Evolutionary conservation across 2,888 invertebrate species (phyloP).

Genomic region (Temnothorax ravouxi): DNA sequence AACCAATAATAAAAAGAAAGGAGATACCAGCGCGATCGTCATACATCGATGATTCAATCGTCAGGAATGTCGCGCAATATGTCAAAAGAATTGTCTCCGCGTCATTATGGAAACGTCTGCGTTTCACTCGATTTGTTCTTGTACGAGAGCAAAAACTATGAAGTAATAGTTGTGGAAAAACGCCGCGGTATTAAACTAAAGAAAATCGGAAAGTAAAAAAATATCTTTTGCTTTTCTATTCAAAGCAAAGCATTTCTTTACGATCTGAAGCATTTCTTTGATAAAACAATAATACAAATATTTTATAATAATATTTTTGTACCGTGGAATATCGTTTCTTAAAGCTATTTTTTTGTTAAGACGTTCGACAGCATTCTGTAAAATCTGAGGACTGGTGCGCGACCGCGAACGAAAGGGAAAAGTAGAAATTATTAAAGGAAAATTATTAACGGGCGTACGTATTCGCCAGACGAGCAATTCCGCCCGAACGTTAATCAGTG

Average conservation of each 20-base stretch:
- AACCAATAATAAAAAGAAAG: constrained; percentile 68
- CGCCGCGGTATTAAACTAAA: neutral
- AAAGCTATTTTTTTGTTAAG: neutral
- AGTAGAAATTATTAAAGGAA: neutral
- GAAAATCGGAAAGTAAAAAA: neutral
- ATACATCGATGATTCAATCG: constrained; percentile 39
- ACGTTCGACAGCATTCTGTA: no score
- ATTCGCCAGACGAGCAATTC: neutral
- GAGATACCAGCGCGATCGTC: constrained; percentile 48
- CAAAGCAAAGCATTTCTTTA: neutral
- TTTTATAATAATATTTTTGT: neutral
- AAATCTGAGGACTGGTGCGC: no score
- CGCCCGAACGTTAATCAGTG: constrained; percentile 57
- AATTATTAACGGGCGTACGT: neutral
- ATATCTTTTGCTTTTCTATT: neutral
- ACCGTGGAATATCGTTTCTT: neutral
- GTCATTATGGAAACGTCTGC: neutral
- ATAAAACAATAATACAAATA: neutral
- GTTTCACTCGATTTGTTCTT: constrained; percentile 10
- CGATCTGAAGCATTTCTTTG: neutral
- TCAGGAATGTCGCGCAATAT: constrained; percentile 17
- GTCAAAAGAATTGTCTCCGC: constrained; percentile 27
- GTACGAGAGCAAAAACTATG: neutral
- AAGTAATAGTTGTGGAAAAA: neutral
- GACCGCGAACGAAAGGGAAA: neutral